Conservation (phyloP, 2,113 vertebrate genomes). For the Pluvialis apricaria region DNA sequence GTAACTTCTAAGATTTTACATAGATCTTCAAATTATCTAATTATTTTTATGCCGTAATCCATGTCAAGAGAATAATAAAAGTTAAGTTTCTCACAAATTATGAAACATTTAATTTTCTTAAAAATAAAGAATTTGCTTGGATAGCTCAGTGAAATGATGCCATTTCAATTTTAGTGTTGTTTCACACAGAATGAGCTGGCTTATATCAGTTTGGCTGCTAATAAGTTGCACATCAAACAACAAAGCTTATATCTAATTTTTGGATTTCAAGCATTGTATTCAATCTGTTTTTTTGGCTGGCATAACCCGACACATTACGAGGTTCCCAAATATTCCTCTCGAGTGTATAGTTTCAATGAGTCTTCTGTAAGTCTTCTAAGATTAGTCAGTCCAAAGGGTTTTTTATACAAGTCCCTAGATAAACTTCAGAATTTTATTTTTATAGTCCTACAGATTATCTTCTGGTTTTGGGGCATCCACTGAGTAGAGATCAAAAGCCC, state of each 20-base stretch:
- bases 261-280: not conserved
- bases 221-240: not conserved
- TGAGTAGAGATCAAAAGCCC: not conserved
- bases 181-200: not conserved
- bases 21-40: not conserved
- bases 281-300: not conserved
- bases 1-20: not conserved
- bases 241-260: not conserved
- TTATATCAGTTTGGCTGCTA: not conserved
- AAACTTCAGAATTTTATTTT: not conserved
- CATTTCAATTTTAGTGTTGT: not conserved
- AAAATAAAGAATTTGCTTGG: slow-evolving; percentile 21
- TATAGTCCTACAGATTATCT: not conserved
- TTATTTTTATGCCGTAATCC: not conserved
- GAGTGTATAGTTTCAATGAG: not conserved
- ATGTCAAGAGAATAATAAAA: not conserved
- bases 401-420: not conserved
- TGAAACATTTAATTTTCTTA: slow-evolving; percentile 20
- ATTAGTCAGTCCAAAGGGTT: not conserved
- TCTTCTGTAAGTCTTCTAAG: not conserved
- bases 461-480: not conserved
- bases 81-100: not conserved
- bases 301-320: not conserved
- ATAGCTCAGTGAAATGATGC: not conserved
- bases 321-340: not conserved